Evolutionary conservation across 1,140 invertebrate species (phyloP).

Genomic region (Magallana gigas): DNA sequence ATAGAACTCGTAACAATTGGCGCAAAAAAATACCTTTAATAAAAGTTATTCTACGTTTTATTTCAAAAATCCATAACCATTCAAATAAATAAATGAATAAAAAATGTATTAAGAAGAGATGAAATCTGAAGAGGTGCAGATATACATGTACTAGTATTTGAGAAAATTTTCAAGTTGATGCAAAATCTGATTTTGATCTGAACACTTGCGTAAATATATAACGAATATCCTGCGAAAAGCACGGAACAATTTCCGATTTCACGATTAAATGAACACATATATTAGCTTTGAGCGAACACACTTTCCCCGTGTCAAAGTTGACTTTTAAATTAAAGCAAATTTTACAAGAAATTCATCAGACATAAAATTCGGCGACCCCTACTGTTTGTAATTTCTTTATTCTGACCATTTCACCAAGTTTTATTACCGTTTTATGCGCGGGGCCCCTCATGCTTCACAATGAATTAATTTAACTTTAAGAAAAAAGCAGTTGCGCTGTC

Average conservation of each 20-base stretch:
- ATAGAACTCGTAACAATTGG: neutral
- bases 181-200: too few species aligned
- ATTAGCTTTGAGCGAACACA: too few species aligned
- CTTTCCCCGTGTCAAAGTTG: neutral
- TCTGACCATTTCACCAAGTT: slow-evolving; percentile 14
- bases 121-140: too few species aligned
- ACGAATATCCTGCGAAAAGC: too few species aligned
- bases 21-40: neutral
- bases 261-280: too few species aligned
- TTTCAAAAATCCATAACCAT: too few species aligned
- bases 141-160: too few species aligned
- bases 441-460: slow-evolving; percentile 2
- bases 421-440: slow-evolving; percentile 24
- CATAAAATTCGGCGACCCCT: slow-evolving; percentile 1
- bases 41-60: neutral
- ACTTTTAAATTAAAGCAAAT: slow-evolving; percentile 21
- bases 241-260: too few species aligned
- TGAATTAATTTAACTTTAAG: slow-evolving; percentile 30
- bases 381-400: neutral
- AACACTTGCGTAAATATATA: too few species aligned
- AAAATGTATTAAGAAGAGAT: too few species aligned
- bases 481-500: slow-evolving; percentile 28
- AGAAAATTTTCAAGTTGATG: too few species aligned
- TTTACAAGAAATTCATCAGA: slow-evolving; percentile 9
- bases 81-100: too few species aligned